These are phyloP conservation scores for Dasypolia templi DNA, from an alignment of 2,888 invertebrate species.

Conservation along the genomic window DNA sequence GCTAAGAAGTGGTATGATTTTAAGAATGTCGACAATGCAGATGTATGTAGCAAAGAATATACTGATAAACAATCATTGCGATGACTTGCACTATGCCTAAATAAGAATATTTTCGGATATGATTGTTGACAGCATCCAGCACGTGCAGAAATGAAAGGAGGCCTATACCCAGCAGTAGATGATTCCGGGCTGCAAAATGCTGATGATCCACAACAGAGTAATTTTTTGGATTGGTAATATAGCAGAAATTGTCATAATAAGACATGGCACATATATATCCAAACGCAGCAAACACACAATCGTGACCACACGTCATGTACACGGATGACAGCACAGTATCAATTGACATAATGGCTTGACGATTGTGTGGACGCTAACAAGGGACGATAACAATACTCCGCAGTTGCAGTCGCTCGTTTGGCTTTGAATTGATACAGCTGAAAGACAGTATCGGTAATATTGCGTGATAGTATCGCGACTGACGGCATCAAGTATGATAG, in stretches of 20 bases:
- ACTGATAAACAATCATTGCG: neutral
- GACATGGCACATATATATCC: neutral
- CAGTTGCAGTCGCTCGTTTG: constrained; percentile 30
- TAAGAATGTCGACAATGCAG: neutral
- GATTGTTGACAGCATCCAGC: neutral
- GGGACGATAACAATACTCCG: constrained; percentile 35
- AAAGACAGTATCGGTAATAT: constrained; percentile 8
- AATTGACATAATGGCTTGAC: constrained; percentile 46
- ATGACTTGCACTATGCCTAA: neutral
- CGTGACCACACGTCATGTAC: constrained; percentile 30
- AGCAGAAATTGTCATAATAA: neutral
- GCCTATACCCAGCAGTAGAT: too few relatives aligned
- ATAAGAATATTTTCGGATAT: neutral
- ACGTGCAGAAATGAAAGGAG: neutral
- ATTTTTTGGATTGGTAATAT: neutral
- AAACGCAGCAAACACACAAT: constrained; percentile 31
- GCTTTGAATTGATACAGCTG: constrained; percentile 40
- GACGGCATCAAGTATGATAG: neutral
- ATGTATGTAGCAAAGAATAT: neutral
- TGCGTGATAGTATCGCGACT: neutral
- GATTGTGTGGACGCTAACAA: constrained; percentile 46
- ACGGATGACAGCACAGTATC: constrained; percentile 45
- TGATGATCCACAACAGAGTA: neutral
- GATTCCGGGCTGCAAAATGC: neutral
- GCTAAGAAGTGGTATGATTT: neutral